Evolutionary conservation across 2,113 vertebrate species (phyloP).

Genomic region (Lipotes vexillifer): DNA sequence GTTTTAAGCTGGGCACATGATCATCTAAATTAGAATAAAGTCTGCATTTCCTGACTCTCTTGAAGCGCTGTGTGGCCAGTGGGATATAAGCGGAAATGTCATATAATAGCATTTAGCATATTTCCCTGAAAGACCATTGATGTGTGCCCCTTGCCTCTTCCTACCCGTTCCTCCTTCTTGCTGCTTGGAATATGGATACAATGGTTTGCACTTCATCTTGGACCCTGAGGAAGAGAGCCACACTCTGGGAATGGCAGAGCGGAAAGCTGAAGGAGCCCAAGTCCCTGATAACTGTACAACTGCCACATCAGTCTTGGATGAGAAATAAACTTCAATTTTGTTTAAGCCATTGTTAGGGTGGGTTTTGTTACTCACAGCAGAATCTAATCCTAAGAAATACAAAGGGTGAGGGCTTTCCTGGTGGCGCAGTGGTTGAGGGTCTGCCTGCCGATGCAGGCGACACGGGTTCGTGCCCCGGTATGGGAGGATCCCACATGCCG

Average conservation of each 20-base stretch:
- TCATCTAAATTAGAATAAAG: neutral
- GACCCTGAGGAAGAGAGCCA: neutral
- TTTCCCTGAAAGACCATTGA: neutral
- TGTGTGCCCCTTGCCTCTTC: neutral
- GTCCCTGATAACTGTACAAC: neutral
- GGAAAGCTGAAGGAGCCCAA: neutral
- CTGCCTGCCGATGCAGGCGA: too few relatives aligned
- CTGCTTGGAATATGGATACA: neutral
- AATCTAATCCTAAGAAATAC: neutral
- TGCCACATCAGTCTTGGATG: neutral
- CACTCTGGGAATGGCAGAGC: neutral
- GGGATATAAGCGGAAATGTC: neutral
- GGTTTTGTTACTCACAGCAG: neutral
- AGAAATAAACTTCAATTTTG: neutral
- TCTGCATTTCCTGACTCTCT: neutral
- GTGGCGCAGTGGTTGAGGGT: too few relatives aligned
- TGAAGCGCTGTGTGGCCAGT: neutral
- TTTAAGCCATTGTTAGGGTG: neutral
- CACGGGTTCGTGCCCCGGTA: too few relatives aligned
- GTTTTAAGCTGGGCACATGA: neutral
- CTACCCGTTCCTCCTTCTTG: neutral
- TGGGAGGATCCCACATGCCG: too few relatives aligned
- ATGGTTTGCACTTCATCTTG: neutral
- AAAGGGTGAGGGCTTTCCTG: too few relatives aligned
- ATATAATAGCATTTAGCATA: neutral